A percentile compares a stretch with the other conserved stretches of the same genome.
phyloP scores from a whole-genome alignment of 2,888 invertebrate species.

The Pandemis cinnamomeana region DNA sequence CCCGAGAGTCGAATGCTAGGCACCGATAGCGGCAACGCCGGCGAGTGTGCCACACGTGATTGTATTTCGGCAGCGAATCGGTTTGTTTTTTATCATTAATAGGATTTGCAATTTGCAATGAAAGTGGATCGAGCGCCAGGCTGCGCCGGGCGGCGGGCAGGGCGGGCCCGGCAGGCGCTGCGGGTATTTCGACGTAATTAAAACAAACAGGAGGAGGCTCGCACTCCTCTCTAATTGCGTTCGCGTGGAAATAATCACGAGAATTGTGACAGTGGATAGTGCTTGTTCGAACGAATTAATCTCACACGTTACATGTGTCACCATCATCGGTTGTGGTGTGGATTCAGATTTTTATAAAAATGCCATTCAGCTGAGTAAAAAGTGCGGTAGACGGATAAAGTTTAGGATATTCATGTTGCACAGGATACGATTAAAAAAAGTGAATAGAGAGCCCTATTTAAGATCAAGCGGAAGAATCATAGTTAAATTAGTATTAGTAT shows the following conservation, averaged over 20 bases:
- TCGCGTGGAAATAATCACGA: constrained; percentile 80
- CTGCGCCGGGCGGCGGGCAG: constrained; percentile 45
- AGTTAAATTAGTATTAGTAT: too few species aligned
- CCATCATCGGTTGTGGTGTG: background rate
- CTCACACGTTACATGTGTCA: constrained; percentile 34
- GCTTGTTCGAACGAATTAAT: constrained; percentile 52
- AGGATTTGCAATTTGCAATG: constrained; percentile 76
- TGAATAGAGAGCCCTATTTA: too few species aligned
- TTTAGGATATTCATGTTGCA: too few species aligned
- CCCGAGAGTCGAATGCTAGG: background rate
- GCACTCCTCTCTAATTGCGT: constrained; percentile 82
- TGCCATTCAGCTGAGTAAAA: background rate
- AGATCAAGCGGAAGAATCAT: too few species aligned
- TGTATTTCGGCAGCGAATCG: constrained; percentile 53
- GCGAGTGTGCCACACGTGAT: constrained; percentile 21
- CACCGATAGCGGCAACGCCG: constrained; percentile 8
- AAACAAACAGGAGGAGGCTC: constrained; percentile 81
- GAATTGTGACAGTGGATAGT: constrained; percentile 66
- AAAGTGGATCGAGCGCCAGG: constrained; percentile 61
- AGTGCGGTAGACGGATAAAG: too few species aligned
- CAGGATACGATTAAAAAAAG: too few species aligned
- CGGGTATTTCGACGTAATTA: constrained; percentile 81
- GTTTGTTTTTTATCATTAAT: constrained; percentile 72
- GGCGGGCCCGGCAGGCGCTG: constrained; percentile 57
- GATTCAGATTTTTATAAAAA: background rate